phyloP scores from a whole-genome alignment of 2,113 vertebrate genomes.

The Odobenus rosmarus region DNA sequence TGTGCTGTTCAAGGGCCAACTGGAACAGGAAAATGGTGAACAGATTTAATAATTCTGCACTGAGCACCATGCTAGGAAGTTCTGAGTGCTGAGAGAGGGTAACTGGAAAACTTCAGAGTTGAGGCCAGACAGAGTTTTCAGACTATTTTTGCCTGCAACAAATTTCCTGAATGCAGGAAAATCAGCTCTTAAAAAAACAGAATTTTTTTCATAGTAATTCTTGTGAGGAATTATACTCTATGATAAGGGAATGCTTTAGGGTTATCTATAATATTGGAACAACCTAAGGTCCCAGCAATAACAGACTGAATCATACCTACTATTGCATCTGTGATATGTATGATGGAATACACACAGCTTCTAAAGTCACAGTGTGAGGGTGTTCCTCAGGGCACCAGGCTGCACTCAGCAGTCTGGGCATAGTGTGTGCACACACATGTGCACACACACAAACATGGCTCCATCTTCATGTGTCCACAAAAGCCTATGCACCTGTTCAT shows the following conservation, averaged over 20 bases:
- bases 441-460: not conserved
- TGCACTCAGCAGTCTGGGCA: not conserved
- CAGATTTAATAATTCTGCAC: not conserved
- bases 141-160: not conserved
- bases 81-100: not conserved
- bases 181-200: not conserved
- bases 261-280: not conserved
- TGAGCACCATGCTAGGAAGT: too few relatives aligned
- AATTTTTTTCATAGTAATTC: not conserved
- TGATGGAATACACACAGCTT: not conserved
- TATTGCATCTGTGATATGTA: not conserved
- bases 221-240: not conserved
- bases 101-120: not conserved
- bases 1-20: not conserved
- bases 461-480: not conserved
- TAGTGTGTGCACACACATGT: fast-evolving
- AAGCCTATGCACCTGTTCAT: not conserved
- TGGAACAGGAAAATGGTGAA: not conserved
- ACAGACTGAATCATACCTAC: not conserved
- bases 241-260: not conserved
- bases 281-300: not conserved
- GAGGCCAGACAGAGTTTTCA: not conserved
- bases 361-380: not conserved
- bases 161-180: not conserved
- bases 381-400: not conserved